These are phyloP conservation scores for Odocoileus hemionus DNA, from an alignment of 2,113 vertebrate genomes.

Conservation along the genomic window DNA sequence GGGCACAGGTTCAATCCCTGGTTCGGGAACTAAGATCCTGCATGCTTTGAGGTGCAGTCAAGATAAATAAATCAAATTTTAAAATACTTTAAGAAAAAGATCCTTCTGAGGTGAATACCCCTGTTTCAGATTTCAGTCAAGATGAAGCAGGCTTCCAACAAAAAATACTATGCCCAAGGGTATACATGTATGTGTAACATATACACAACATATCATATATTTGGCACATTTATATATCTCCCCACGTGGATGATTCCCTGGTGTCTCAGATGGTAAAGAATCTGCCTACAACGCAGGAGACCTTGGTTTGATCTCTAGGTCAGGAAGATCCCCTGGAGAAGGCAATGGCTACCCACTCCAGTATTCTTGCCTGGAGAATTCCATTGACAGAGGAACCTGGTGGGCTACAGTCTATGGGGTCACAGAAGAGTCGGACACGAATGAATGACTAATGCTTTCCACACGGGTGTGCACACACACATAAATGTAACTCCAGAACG, in stretches of 20 bases:
- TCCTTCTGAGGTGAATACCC: background rate
- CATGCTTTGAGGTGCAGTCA: too few species aligned
- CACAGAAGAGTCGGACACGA: background rate
- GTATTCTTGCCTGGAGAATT: background rate
- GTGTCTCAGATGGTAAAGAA: background rate
- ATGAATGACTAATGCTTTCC: background rate
- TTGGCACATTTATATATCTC: background rate
- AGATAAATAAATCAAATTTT: too few species aligned
- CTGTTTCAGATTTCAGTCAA: background rate
- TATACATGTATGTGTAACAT: background rate
- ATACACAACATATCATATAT: fast-evolving
- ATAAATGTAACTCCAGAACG: background rate
- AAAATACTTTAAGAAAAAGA: constrained; percentile 25
- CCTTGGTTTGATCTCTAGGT: background rate
- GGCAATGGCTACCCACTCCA: background rate
- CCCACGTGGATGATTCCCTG: background rate
- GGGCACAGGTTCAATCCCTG: too few species aligned
- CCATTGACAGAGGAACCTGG: background rate
- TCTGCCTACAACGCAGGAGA: background rate
- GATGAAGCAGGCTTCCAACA: background rate
- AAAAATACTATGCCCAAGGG: background rate
- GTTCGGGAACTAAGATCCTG: too few species aligned
- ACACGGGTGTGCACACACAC: background rate
- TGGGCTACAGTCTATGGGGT: background rate
- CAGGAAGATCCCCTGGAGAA: background rate